Percentiles rank a stretch among this genome's conserved stretches.
Conservation (phyloP, 2,888 invertebrate species). For the Chironomus tentans region DNA sequence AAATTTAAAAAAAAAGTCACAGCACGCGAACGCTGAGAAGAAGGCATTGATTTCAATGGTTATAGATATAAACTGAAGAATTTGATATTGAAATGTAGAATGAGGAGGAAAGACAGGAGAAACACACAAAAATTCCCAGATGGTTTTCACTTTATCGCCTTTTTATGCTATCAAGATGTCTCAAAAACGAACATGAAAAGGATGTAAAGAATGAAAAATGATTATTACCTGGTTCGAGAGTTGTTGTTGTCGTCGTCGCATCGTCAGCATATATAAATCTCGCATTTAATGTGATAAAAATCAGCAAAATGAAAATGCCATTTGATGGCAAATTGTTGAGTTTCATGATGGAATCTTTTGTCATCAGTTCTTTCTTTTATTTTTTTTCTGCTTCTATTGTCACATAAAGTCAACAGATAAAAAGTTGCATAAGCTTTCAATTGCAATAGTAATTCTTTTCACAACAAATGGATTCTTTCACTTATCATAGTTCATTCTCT, state of each 20-base stretch:
- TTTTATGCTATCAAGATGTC: conserved; percentile 13
- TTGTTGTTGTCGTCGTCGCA: conserved; percentile 17
- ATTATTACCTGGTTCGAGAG: conserved; percentile 23
- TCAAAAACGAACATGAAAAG: neutral
- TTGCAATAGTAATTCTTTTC: neutral
- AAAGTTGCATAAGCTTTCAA: neutral
- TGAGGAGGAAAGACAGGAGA: neutral
- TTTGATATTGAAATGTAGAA: neutral
- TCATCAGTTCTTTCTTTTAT: neutral
- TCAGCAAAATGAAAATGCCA: conserved; percentile 7
- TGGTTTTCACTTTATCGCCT: neutral
- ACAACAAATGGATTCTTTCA: neutral
- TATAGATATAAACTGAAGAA: neutral
- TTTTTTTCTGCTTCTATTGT: neutral
- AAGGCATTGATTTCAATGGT: neutral
- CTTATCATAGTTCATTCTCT: no score
- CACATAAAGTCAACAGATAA: neutral
- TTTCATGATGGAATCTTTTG: neutral
- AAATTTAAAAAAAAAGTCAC: no score
- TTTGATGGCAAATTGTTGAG: conserved; percentile 14
- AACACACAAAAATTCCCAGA: neutral
- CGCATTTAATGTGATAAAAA: neutral
- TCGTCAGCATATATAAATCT: conserved; percentile 17
- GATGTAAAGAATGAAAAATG: conserved; percentile 10
- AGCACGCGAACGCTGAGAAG: no score